phyloP scores from a whole-genome alignment of 2,888 invertebrate genomes.

The Volucella bombylans region DNA sequence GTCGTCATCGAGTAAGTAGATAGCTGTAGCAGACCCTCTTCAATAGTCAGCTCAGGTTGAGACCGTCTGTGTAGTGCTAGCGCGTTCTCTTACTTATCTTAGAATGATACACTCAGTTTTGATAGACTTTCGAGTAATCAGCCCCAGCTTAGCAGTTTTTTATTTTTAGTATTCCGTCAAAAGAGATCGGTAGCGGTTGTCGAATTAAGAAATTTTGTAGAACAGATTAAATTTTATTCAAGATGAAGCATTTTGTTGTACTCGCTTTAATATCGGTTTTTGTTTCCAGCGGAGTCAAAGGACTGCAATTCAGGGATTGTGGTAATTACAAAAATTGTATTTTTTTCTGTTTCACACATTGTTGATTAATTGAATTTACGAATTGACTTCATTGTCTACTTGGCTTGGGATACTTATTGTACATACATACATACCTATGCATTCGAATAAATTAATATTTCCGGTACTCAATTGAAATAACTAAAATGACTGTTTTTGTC shows the following conservation, averaged over 20 bases:
- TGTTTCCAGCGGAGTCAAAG: constrained; percentile 72
- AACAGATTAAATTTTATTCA: constrained; percentile 26
- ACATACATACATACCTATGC: not conserved
- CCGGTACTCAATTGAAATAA: constrained; percentile 41
- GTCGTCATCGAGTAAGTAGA: no score
- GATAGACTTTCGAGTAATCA: not conserved
- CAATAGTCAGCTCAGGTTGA: no score
- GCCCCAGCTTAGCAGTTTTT: not conserved
- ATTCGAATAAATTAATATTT: constrained; percentile 51
- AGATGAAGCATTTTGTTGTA: constrained; percentile 77
- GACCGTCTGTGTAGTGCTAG: no score
- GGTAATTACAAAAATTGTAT: constrained; percentile 76
- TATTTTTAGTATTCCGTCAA: constrained; percentile 24
- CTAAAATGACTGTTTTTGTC: not conserved
- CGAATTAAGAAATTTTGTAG: not conserved
- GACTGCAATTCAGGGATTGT: constrained; percentile 80
- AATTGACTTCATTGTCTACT: not conserved
- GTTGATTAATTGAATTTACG: constrained; percentile 2
- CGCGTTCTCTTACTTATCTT: no score
- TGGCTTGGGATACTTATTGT: constrained; percentile 11
- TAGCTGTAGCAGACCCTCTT: no score
- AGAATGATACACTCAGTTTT: constrained; percentile 5
- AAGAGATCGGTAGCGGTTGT: constrained; percentile 37
- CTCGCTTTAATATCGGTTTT: constrained; percentile 75
- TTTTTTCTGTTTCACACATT: constrained; percentile 5